Evolutionary conservation across 2,797 vertebrate genomes (phyloP).

Genomic region (Pogonophryne albipinna): DNA sequence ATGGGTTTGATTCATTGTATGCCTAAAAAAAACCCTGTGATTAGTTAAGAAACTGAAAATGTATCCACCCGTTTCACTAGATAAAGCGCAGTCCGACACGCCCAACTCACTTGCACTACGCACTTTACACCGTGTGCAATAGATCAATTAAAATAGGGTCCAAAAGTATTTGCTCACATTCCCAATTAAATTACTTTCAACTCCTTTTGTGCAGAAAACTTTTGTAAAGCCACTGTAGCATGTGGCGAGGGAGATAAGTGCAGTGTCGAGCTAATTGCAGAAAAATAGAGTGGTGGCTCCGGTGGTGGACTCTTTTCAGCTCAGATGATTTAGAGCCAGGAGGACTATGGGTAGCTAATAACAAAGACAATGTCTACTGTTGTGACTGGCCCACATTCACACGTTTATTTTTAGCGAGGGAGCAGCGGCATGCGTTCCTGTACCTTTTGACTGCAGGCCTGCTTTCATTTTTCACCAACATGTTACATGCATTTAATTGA

Average conservation of each 20-base stretch:
- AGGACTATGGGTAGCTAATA: constrained; percentile 21
- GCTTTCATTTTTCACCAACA: constrained; percentile 65
- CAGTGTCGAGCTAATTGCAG: constrained; percentile 36
- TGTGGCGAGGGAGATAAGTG: constrained; percentile 18
- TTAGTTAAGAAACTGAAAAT: no score
- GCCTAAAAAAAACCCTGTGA: no score
- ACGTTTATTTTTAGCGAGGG: constrained; percentile 39
- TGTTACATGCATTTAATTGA: constrained; percentile 70
- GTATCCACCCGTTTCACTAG: no score
- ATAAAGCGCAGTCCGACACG: no score
- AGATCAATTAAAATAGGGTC: no score
- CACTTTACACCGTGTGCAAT: no score
- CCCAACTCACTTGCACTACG: no score
- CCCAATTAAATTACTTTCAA: constrained; percentile 37
- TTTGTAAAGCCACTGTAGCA: constrained; percentile 10
- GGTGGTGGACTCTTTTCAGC: constrained; percentile 20
- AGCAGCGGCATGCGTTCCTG: constrained; percentile 23
- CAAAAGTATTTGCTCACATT: constrained; percentile 18
- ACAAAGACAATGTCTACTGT: constrained; percentile 14
- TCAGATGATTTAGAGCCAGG: constrained; percentile 34
- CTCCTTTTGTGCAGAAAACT: constrained; percentile 30
- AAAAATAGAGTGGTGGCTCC: constrained; percentile 13
- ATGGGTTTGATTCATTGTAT: no score
- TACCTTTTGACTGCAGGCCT: constrained; percentile 59
- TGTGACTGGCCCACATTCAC: constrained; percentile 45